These are phyloP conservation scores for Cybosia mesomella DNA, from an alignment of 2,888 invertebrate species.

Conservation along the genomic window DNA sequence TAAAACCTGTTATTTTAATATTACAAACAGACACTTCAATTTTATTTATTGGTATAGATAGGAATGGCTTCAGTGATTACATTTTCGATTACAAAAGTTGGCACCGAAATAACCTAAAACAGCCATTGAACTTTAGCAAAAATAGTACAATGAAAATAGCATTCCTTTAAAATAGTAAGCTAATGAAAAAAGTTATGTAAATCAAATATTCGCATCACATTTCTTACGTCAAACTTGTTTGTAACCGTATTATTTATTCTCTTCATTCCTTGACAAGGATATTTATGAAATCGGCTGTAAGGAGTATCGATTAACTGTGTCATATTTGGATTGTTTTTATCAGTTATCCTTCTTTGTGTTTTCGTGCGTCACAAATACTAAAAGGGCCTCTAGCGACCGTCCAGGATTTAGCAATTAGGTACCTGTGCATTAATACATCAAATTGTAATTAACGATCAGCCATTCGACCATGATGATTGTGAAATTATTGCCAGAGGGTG, in stretches of 20 bases:
- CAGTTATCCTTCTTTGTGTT: not conserved
- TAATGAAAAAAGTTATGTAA: not conserved
- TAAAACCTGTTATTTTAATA: too few species aligned
- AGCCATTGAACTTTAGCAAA: too few species aligned
- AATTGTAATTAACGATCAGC: constrained; percentile 6
- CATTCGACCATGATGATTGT: not conserved
- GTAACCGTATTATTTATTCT: constrained; percentile 15
- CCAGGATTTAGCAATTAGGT: not conserved
- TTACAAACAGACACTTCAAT: too few species aligned
- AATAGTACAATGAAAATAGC: too few species aligned
- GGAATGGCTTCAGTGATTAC: not conserved
- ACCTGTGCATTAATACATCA: constrained; percentile 5
- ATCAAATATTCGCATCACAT: constrained; percentile 22
- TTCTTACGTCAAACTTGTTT: constrained; percentile 12
- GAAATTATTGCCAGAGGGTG: not conserved
- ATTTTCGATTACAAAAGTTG: not conserved
- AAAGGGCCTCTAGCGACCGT: too few species aligned
- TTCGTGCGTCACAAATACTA: not conserved
- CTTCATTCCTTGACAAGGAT: constrained; percentile 4
- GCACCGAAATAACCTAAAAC: not conserved
- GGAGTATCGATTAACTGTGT: constrained; percentile 11
- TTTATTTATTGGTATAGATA: too few species aligned
- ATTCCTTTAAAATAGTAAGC: not conserved
- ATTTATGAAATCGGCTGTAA: constrained; percentile 15
- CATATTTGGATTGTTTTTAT: not conserved